These are phyloP conservation scores for Stenodera caucasica DNA, from an alignment of 2,888 invertebrate species.

Conservation along the genomic window DNA sequence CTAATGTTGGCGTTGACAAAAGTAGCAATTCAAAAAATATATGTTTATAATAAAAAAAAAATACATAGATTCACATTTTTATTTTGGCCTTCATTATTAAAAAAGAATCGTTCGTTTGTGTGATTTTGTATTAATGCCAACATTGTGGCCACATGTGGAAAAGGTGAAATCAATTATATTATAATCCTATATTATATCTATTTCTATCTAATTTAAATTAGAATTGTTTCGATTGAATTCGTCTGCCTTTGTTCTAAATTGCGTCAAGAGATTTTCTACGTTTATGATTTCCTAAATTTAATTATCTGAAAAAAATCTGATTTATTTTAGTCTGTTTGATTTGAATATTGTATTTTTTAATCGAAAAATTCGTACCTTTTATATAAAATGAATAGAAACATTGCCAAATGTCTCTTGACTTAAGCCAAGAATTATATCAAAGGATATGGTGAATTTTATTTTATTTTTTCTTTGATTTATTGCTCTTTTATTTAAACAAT, in stretches of 20 bases:
- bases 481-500: not conserved
- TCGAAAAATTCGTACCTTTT: not conserved
- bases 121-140: constrained; percentile 5
- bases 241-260: not conserved
- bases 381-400: not conserved
- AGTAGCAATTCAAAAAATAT: too few species aligned
- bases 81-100: constrained; percentile 2
- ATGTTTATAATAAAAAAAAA: too few species aligned
- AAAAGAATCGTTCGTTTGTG: not conserved
- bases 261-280: not conserved
- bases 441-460: not conserved
- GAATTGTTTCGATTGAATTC: constrained; percentile 6
- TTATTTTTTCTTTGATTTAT: not conserved
- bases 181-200: not conserved
- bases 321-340: too few species aligned
- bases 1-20: not conserved
- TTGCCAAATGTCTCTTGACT: not conserved
- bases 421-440: not conserved
- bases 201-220: not conserved
- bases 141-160: not conserved
- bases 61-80: not conserved
- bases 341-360: too few species aligned
- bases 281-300: not conserved
- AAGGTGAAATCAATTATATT: constrained; percentile 2
- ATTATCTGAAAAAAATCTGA: too few species aligned